Base-by-base conservation (phyloP, 2,888 invertebrate species). In the Criorhina ranunculi region DNA sequence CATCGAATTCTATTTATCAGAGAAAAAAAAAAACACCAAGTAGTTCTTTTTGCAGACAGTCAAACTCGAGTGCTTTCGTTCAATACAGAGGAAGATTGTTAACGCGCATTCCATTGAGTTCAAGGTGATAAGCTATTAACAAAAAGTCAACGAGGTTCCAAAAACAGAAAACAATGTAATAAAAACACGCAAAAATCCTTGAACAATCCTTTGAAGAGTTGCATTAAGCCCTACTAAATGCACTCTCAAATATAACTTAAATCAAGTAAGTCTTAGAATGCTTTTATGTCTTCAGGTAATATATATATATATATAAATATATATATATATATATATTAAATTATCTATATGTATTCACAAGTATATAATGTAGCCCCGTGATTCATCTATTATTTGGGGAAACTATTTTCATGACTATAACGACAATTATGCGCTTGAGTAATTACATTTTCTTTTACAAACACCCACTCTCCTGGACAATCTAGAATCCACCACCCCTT, bases 101-200 rank as follows among this genome's bases (percentile, higher is more conserved):
- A 79, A 69, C 69, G 49, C 67, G 69, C 53, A 75, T 79, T 70
- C 57, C 57, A 75, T 85, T 79, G 75, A 75, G 79, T 85, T 79
- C 79, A 79, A 85, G 83, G 83, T 79, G 75, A 85, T 81, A 70
- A 81, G 35, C 40, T 69, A 70, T 17, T 33, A 46, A 60, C 6
- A 44, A 67, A 75, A 57, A 81, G 12, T 62, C 75, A 46, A 62
- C 49, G 66, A 73, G 35, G 5, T 31, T 59, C 31, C 29, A 66
- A 75, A 70, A 46, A 49, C 31, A 40, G 44, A 57, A 70, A 70
- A 59, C 9, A 44, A 85, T 85, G 75, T 75, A 80, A 80, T 75
- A 69, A 35, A 53, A 70, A 60, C n/a, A 60, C 53, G 46, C 24
- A 42, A 59, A 70, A 53, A 29, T 2, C 35, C 12, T 29, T 19